Evolutionary conservation across 2,113 vertebrate species (phyloP).

Genomic region (Callipepla californica): DNA sequence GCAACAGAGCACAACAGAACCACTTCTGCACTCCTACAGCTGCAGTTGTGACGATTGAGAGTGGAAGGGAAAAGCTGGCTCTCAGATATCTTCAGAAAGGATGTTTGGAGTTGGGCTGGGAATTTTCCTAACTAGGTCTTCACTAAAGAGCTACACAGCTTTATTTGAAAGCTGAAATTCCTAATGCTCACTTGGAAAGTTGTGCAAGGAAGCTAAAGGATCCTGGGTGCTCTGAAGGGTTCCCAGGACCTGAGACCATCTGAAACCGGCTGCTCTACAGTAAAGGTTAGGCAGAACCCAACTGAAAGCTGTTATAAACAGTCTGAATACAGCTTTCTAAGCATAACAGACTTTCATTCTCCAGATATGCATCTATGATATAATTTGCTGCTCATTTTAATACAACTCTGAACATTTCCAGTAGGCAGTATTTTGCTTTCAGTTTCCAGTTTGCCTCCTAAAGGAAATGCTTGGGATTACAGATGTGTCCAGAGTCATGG

Average conservation of each 20-base stretch:
- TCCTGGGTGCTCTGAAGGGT: not conserved
- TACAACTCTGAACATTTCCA: not conserved
- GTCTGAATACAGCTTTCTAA: not conserved
- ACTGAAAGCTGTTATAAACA: not conserved
- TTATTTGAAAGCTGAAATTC: not conserved
- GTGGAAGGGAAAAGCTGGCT: not conserved
- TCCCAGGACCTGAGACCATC: not conserved
- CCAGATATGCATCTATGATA: not conserved
- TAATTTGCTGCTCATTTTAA: not conserved
- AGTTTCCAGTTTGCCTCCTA: not conserved
- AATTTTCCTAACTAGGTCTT: not conserved
- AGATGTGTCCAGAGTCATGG: not conserved
- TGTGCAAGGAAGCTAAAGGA: not conserved
- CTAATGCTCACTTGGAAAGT: not conserved
- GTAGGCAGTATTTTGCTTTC: not conserved
- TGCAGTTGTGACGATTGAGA: not conserved
- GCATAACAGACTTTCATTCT: not conserved
- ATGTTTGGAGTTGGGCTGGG: not conserved
- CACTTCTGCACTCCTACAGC: not conserved
- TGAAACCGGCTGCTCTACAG: not conserved
- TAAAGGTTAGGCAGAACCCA: not conserved
- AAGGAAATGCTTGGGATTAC: not conserved
- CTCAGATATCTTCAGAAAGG: not conserved
- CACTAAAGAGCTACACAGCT: not conserved
- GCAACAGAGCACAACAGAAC: not conserved